Percentiles rank a stretch among this genome's conserved stretches.
These are phyloP conservation scores for Xenops minutus DNA, from an alignment of 2,797 vertebrate genomes.

Conservation along the genomic window DNA sequence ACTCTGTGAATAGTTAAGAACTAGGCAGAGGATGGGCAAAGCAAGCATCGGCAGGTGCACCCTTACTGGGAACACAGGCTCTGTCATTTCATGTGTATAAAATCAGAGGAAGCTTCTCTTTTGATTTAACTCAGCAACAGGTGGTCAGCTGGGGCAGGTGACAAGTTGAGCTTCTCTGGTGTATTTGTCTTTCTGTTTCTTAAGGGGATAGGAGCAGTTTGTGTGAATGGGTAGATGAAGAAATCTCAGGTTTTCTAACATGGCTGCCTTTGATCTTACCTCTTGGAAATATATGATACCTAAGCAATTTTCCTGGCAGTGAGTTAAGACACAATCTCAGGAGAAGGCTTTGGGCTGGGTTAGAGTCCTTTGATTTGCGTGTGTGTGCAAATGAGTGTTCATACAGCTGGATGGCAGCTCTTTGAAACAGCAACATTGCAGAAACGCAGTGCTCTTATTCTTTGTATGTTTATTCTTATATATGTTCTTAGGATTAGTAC, in stretches of 20 bases:
- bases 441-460: neutral
- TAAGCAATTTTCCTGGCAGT: slow-evolving; percentile 39
- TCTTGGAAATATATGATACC: neutral
- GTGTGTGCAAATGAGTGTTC: neutral
- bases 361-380: neutral
- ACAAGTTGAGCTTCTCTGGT: neutral
- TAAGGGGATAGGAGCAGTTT: neutral
- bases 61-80: neutral
- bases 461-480: neutral
- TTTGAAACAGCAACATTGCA: neutral
- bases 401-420: neutral
- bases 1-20: neutral
- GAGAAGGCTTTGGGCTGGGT: slow-evolving; percentile 5
- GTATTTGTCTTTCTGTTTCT: neutral
- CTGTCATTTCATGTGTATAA: neutral
- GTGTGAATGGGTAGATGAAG: neutral
- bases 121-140: neutral
- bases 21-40: neutral
- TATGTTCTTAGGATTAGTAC: slow-evolving; percentile 35
- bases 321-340: neutral
- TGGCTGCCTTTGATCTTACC: neutral
- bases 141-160: neutral
- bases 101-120: neutral
- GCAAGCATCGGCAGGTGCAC: neutral
- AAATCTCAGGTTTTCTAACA: neutral